phyloP scores from a whole-genome alignment of 92 coral and sea anemone genomes.

The Anthopleura xanthogrammica region DNA sequence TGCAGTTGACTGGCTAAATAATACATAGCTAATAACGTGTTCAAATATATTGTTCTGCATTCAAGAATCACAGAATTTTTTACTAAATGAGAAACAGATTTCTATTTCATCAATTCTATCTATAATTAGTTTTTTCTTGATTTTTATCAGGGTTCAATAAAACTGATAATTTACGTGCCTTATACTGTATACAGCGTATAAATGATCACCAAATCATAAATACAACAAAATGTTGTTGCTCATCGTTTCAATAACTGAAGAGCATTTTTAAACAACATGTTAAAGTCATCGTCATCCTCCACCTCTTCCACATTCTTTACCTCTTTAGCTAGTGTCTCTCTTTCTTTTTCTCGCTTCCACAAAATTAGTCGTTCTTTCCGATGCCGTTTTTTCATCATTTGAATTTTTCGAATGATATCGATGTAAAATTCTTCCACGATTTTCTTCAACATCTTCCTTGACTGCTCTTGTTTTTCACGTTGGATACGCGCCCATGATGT shows the following conservation, averaged over 20 bases:
- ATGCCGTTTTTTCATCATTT: background rate
- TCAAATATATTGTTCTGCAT: too few relatives aligned
- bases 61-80: too few relatives aligned
- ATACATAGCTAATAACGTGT: too few relatives aligned
- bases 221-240: background rate
- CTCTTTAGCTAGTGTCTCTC: background rate
- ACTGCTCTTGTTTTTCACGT: background rate
- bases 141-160: too few relatives aligned
- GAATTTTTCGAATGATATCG: background rate
- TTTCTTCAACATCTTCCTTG: background rate
- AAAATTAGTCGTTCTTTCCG: background rate
- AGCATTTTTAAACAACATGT: constrained; percentile 7
- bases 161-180: too few relatives aligned
- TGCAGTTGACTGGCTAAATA: too few relatives aligned
- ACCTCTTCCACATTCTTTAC: too few relatives aligned
- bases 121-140: too few relatives aligned
- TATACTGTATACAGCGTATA: too few relatives aligned
- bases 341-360: background rate
- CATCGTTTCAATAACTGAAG: background rate
- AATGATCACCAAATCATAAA: too few relatives aligned
- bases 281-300: background rate
- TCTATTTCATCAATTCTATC: too few relatives aligned
- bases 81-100: too few relatives aligned
- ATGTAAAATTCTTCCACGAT: constrained; percentile 10
- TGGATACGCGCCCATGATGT: background rate